phyloP scores from a whole-genome alignment of 2,113 vertebrate species.

The Thalassoma bifasciatum region DNA sequence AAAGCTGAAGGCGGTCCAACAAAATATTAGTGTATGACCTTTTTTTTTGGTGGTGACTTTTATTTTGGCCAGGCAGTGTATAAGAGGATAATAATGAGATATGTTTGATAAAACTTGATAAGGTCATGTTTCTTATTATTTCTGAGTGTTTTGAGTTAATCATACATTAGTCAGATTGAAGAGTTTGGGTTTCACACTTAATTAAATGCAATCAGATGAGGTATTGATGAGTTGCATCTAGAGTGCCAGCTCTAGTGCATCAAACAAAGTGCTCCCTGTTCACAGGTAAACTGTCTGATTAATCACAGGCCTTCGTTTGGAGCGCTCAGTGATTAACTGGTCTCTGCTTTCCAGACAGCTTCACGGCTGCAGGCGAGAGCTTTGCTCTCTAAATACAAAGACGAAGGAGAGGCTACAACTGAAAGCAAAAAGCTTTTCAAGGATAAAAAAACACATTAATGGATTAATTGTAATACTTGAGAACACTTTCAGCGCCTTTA shows the following conservation, averaged over 20 bases:
- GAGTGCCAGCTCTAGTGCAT: constrained; percentile 21
- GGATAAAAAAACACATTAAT: neutral
- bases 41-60: too few relatives aligned
- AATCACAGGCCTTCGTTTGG: constrained; percentile 35
- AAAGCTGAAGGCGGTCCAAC: too few relatives aligned
- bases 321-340: constrained; percentile 18
- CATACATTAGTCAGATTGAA: neutral
- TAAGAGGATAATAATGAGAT: neutral
- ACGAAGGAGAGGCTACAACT: neutral
- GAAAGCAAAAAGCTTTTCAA: neutral
- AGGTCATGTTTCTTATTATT: neutral
- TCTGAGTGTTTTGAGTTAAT: neutral
- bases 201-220: constrained; percentile 13
- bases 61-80: too few relatives aligned
- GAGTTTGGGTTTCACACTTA: constrained; percentile 2
- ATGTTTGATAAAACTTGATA: neutral
- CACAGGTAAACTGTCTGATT: constrained; percentile 39
- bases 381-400: neutral
- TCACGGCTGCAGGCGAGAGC: neutral
- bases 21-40: too few relatives aligned
- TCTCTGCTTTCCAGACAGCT: constrained; percentile 29
- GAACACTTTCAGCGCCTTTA: neutral
- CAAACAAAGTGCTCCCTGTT: constrained; percentile 31
- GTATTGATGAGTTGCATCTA: constrained; percentile 31
- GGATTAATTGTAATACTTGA: neutral